Base-by-base conservation (phyloP, 2,113 vertebrate genomes). In the Lynx canadensis region DNA sequence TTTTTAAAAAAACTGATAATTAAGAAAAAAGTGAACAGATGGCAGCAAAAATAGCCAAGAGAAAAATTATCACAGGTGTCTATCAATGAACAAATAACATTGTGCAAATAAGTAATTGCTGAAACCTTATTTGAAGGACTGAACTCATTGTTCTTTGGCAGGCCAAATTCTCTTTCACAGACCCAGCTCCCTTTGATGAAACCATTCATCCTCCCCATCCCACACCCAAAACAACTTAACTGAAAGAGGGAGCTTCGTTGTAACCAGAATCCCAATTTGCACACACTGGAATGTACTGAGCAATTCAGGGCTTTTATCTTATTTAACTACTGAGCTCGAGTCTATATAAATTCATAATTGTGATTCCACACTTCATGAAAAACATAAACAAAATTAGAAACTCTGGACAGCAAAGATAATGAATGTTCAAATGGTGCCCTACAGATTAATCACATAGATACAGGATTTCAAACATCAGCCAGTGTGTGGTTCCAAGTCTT, bases 391-490 rank as follows among this genome's bases (percentile, higher is more conserved):
- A 97, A 95, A 10, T 74, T 97, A 95, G 71, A 96, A 97, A 81
- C 38, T 71, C 92, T 95, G 97, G 74, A 16, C 90, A 97, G 84
- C 96, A 97, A 98, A 94, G 95, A 92, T 98, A 97, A 98, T 98
- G 98, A 98, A 98, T 98, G 98, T 97, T 96, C 93, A 95, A 98
- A 90, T 31, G 87, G 81, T 52, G 0, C 96, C 96, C 98, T 96
- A 52, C 88, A 98, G 97, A 95, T 98, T 98, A 99, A 98, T 98
- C 98, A 98, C 97, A 98, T 73, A 96, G 97, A 98, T 97, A 97
- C 95, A 94, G 60, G 83, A 98, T 98, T 98, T 98, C 97, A 98
- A 98, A 98, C 97, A 98, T 98, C 97, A 97, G 95, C 90, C 95
- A 87, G 96, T 91, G 95, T 93, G 95, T 94, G 96, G 94, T 74